Evolutionary conservation across 2,113 vertebrate species (phyloP).

Genomic region (Chrysochloris asiatica): DNA sequence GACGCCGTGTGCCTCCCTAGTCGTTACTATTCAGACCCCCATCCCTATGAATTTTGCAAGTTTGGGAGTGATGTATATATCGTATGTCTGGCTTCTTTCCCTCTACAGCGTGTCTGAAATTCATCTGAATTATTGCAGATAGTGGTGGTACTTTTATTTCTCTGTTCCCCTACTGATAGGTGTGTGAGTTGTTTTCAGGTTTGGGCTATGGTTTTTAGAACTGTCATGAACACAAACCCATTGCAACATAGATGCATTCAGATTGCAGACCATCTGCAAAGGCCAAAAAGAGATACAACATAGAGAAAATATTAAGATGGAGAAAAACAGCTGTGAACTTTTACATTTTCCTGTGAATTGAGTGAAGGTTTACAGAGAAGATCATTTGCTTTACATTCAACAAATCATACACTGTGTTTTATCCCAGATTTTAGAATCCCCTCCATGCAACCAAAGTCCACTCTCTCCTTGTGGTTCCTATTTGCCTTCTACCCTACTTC

Average conservation of each 20-base stretch:
- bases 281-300: neutral
- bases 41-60: neutral
- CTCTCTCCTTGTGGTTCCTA: too few species aligned
- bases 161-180: neutral
- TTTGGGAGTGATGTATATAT: too few species aligned
- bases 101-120: neutral
- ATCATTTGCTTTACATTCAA: too few species aligned
- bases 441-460: too few species aligned
- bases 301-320: neutral
- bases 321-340: neutral
- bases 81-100: too few species aligned
- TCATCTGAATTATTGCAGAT: neutral
- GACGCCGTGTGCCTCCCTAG: neutral
- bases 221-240: neutral
- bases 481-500: too few species aligned
- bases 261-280: neutral
- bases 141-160: neutral
- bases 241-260: neutral
- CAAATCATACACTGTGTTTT: too few species aligned
- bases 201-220: neutral
- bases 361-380: too few species aligned
- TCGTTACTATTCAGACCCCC: neutral
- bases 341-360: too few species aligned
- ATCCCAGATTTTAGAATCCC: too few species aligned
- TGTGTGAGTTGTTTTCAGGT: neutral